These are phyloP conservation scores for Cacatua alba DNA, from an alignment of 2,113 vertebrate genomes.

Conservation along the genomic window DNA sequence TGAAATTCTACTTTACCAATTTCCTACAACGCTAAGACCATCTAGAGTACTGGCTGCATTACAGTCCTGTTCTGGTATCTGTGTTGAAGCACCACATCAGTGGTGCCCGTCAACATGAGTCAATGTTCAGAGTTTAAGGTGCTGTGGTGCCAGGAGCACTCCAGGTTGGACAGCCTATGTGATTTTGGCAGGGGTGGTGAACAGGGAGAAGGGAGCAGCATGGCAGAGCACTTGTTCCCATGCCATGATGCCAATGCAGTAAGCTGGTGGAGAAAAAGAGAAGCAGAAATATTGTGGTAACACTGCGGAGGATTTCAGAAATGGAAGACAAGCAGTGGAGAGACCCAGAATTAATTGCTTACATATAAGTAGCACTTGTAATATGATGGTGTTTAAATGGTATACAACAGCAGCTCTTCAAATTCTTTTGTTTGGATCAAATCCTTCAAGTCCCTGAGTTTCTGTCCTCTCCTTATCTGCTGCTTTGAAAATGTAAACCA, in stretches of 20 bases:
- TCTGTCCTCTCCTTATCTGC: background rate
- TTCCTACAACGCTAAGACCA: background rate
- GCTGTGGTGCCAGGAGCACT: rapidly evolving
- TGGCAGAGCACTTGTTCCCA: rapidly evolving
- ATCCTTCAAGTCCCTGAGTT: background rate
- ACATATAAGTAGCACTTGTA: background rate
- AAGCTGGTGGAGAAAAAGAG: background rate
- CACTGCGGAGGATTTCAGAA: background rate
- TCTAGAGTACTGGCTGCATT: background rate
- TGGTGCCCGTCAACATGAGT: background rate
- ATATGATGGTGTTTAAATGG: background rate
- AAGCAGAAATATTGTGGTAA: background rate
- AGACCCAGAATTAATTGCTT: background rate
- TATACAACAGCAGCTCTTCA: background rate
- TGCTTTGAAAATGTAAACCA: slow-evolving; percentile 15
- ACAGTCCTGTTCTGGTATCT: background rate
- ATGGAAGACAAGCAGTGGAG: background rate
- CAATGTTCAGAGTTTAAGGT: rapidly evolving
- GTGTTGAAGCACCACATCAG: background rate
- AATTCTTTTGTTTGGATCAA: slow-evolving; percentile 3
- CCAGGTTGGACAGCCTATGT: rapidly evolving
- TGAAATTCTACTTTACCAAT: background rate
- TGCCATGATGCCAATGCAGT: background rate
- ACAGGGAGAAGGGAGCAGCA: background rate
- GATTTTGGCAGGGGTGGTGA: background rate